Base-by-base conservation (phyloP, 2,888 invertebrate genomes). In the Diloba caeruleocephala region DNA sequence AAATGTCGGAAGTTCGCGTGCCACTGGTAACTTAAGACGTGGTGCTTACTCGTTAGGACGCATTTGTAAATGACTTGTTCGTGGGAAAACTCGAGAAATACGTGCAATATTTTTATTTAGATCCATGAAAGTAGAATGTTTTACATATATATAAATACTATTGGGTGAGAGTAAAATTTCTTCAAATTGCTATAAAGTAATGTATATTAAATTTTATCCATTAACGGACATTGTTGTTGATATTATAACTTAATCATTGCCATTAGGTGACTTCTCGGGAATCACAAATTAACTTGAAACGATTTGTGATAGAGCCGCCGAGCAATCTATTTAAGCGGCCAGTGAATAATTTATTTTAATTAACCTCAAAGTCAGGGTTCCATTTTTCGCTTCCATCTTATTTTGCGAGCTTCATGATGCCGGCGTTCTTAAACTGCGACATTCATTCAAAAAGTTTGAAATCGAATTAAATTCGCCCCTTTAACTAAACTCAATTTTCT, bases 381-480 rank as follows among this genome's bases (percentile, higher is more conserved):
- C 82, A 88, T 89, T 89, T 89, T 89, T 89, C 83, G 79, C 78
- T 80, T 81, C 82, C 81, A 85, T 84, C 86, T 85, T 85, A 88
- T 89, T 87, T 86, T 81, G 85, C 77, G 79, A 65, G 81, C 78
- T 85, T 81, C 82, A 79, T 84, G 80, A 86, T 82, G 79, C 74
- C 78, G 76, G 72, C 81, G 79, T 81, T 81, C 85, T 85, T 82
- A 85, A 85, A 87, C 87, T 82, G 84, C 86, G 88, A 86, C 87
- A 87, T 89, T 88, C 88, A 88, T 89, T 90, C 87, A 84, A 87
- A 90, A 91, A 91, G 89, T 92, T 91, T 88, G 89, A 84, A 91
- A 90, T 90, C 89, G 88, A 92, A 91, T 91, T 91, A 90, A 90
- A 91, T 89, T 89, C 90, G 89, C 90, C 90, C 90, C 89, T 92